Base-by-base conservation (phyloP, 2,888 invertebrate species). In the Dorcus parallelipipedus region DNA sequence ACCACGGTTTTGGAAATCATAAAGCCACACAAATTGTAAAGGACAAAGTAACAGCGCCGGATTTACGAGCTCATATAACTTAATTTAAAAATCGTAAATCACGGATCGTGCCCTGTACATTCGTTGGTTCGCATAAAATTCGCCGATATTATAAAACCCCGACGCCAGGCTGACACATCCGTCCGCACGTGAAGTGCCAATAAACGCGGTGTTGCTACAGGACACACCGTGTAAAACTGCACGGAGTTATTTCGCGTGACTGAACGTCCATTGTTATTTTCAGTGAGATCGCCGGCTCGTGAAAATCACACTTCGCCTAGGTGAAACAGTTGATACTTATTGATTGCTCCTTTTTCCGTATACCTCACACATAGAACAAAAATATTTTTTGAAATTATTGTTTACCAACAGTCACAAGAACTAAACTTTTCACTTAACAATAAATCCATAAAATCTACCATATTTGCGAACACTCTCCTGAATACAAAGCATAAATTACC, bases 11-110 rank as follows among this genome's bases (percentile, higher is more conserved):
- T 54, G 49, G 14, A 23, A 17, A 45, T 40, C 47, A 41, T 20
- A 52, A 56, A 56, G 52, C 50, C 56, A 52, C 47, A 56, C 51
- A 56, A 56, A 56, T 51, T 50, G 56, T 49, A 33, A 54, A 60
- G 49, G 47, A 56, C 56, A 41, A 54, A 50, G 20, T 38, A 38
- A 54, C 17, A 38, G 48, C 38, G 54, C 43, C 48, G 48, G 58
- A 60, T 64, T 68, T 68, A 64, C 56, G 66, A 63, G 57, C 66
- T 59, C 63, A 53, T 56, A 57, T 63, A 67, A 66, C 62, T 64
- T 66, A 64, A 68, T 68, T 68, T 65, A 65, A 68, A 66, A 63
- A 63, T 64, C 66, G 63, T 68, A 68, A 68, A 66, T 67, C 61
- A 59, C 61, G 51, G 54, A 43, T 56, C 57, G 49, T 52, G 50